A percentile compares a stretch with the other conserved stretches of the same genome.
phyloP scores from a whole-genome alignment of 2,888 invertebrate genomes.

The Chelonus formosanus region DNA sequence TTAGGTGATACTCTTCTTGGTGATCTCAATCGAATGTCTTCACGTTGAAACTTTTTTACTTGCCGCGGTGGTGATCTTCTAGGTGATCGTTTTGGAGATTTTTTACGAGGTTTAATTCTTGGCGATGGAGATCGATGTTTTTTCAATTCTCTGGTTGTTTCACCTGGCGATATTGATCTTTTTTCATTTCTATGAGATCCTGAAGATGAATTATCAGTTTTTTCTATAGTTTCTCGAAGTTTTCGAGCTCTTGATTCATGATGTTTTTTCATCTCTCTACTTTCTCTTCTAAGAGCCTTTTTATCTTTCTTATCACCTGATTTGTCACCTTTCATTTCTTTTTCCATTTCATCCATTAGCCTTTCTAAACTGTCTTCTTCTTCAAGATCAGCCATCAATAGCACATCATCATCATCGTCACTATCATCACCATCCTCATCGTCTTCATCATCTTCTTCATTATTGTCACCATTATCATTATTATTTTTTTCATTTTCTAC shows the following conservation, averaged over 20 bases:
- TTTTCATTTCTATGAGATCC: conserved; percentile 43
- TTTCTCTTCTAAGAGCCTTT: conserved; percentile 35
- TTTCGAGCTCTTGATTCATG: conserved; percentile 39
- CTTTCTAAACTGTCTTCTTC: conserved; percentile 67
- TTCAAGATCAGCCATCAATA: conserved; percentile 63
- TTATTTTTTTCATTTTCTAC: conserved; percentile 23
- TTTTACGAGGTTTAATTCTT: conserved; percentile 41
- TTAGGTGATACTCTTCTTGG: conserved; percentile 56
- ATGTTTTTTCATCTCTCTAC: conserved; percentile 41
- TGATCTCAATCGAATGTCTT: conserved; percentile 60
- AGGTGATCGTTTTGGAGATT: conserved; percentile 46
- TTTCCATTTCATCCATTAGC: conserved; percentile 68
- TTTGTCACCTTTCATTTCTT: conserved; percentile 63
- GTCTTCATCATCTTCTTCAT: conserved; percentile 40
- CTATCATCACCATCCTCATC: conserved; percentile 49
- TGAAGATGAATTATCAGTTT: conserved; percentile 26
- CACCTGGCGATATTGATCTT: conserved; percentile 48
- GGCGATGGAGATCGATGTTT: conserved; percentile 54
- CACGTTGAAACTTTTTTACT: conserved; percentile 44
- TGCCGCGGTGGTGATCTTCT: conserved; percentile 40
- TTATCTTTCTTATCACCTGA: conserved; percentile 45
- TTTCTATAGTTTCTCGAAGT: conserved; percentile 26
- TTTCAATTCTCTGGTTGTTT: conserved; percentile 40
- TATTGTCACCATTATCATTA: conserved; percentile 46
- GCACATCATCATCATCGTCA: conserved; percentile 59